Conservation (phyloP, 2,113 vertebrate genomes). For the Anarhynchus alexandrinus region DNA sequence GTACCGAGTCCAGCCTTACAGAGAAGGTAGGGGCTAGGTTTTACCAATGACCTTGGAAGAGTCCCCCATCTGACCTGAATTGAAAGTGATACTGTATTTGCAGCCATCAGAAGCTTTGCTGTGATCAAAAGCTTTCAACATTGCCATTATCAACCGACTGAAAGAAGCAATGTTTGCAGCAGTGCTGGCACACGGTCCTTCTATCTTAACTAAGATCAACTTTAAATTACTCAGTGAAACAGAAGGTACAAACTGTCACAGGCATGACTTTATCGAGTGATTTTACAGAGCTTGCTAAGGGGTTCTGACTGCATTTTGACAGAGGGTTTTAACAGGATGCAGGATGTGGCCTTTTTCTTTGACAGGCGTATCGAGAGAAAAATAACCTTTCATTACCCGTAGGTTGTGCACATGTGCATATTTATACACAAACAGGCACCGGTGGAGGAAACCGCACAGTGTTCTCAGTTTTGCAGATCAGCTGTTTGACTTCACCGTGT, state of each 20-base stretch:
- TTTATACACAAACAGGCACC: constrained; percentile 46
- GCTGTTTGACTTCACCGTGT: constrained; percentile 66
- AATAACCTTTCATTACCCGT: constrained; percentile 15
- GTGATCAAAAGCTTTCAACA: neutral
- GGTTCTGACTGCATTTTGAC: neutral
- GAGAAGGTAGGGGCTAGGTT: neutral
- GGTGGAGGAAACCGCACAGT: constrained; percentile 42
- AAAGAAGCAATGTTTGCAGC: neutral
- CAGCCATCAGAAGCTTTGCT: neutral
- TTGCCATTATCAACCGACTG: neutral
- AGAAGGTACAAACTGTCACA: neutral
- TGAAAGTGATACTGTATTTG: neutral
- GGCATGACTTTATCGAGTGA: neutral
- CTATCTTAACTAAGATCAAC: constrained; percentile 17
- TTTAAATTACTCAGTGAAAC: neutral
- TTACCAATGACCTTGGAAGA: neutral
- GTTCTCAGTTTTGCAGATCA: constrained; percentile 65
- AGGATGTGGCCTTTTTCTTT: constrained; percentile 44
- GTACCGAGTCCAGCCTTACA: neutral
- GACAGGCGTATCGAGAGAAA: constrained; percentile 20
- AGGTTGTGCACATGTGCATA: neutral
- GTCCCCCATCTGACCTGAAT: neutral
- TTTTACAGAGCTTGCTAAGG: neutral
- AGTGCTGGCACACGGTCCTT: neutral
- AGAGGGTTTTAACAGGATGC: neutral